Base-by-base conservation (phyloP, 2,888 invertebrate genomes). In the Blera fallax region DNA sequence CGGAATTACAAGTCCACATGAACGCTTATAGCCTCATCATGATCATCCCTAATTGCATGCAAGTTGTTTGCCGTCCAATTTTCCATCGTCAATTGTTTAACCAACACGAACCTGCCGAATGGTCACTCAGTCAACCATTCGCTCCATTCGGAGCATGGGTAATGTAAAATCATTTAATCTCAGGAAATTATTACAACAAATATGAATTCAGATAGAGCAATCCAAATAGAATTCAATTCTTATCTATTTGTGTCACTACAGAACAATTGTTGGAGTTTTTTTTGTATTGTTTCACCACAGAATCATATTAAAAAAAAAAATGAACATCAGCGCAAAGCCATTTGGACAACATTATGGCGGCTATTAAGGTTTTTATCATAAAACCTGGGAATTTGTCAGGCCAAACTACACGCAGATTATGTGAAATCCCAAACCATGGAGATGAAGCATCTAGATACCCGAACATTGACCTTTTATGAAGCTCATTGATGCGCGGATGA, bases 231-330 rank as follows among this genome's bases (percentile, higher is more conserved):
- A 43, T 72, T 77, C 40, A 60, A 67, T 78, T 72, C 21, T 62
- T 58, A 83, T 74, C 69, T 83, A 73, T 79, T 69, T 34, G 48
- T 79, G 73, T 56, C 83, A 83, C 54, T 79, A 65, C 69, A 67
- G 62, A 54, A 52, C 50, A 73, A 67, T 73, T 73, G 65, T 50
- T 69, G 29, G 24, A 29, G 18, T 58, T 64, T 56, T 24, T 8
- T 70, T 43, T 16, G 7, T 18, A 40, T 21, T 65, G 76, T 56
- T 56, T 76, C 69, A 70, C 7, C 43, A 10, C 43, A 7, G 40
- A 54, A 54, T 45, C 32, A 72, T 48, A 34, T 52, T 34, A 64
- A 50, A 45, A 24, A 24, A 24, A 24, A 24, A 43, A 45, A 45
- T 32, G 45, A 24, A 14, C 8, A 29, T 43, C 54, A 16, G 16